Base-by-base conservation (phyloP, 1,140 invertebrate genomes). In the Pogonomyrmex barbatus region DNA sequence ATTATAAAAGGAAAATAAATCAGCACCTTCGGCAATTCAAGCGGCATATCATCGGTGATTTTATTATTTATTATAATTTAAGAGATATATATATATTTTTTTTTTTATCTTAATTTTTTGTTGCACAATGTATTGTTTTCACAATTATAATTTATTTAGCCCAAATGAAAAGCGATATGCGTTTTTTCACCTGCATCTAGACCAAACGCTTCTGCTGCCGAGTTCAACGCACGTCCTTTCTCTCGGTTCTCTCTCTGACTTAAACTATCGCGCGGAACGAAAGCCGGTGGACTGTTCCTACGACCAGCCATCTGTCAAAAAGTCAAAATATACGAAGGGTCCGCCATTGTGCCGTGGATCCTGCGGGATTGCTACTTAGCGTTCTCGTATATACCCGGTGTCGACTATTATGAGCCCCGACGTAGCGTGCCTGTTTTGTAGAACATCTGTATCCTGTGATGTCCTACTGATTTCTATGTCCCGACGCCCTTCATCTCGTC, bases 291-390 rank as follows among this genome's bases (percentile, higher is more conserved):
- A 85, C 67, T 56, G 75, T 65, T 85, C 50, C 67, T 71, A 47
- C 54, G 60, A 83, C 54, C 77, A 79, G 87, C 93, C 93, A 94
- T 94, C 93, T 94, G 93, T 94, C 93, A 94, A 94, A 94, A 94
- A 94, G 93, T 94, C 93, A 94, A 94, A 94, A 94, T 94, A 94
- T 87, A 93, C 91, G 90, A 91, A 91, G 93, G 93, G 93, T 93
- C 88, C 78, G 75, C 81, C 86, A 93, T 94, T 94, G 93, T 94
- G 82, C 85, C 70, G 60, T 54, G 75, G 73, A 87, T 93, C 90
- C 93, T 93, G 93, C 90, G 93, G 93, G 92, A 93, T 94, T 91
- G 91, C 92, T 94, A 94, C 93, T 94, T 94, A 94, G 93, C 90
- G 91, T 91, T 54, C 85, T 91, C 89, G 87, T 91, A 93, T 91